Conservation (phyloP, 2,797 vertebrate species). For the Poecilia velifera region DNA sequence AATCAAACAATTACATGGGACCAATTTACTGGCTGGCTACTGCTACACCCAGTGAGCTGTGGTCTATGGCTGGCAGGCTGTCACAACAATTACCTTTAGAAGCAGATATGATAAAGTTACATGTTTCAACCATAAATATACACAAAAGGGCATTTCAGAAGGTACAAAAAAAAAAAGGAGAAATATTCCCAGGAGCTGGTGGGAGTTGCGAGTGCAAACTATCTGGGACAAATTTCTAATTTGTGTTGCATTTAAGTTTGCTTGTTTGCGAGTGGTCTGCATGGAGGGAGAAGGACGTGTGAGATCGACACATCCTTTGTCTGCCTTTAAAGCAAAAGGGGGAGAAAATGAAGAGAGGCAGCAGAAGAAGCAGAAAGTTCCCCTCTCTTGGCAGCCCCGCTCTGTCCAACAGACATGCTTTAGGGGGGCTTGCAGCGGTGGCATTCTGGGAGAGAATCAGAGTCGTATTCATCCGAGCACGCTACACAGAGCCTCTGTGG, state of each 20-base stretch:
- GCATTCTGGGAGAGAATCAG: constrained; percentile 69
- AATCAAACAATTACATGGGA: constrained; percentile 73
- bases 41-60: constrained; percentile 54
- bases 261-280: constrained; percentile 20
- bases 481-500: constrained; percentile 72
- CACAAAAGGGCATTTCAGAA: constrained; percentile 35
- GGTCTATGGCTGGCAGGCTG: constrained; percentile 28
- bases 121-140: constrained; percentile 54
- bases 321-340: constrained; percentile 38
- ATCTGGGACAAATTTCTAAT: constrained; percentile 26
- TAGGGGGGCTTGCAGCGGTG: constrained; percentile 66
- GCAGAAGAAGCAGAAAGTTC: constrained; percentile 50
- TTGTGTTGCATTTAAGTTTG: constrained; percentile 9
- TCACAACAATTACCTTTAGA: constrained; percentile 62
- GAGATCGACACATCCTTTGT: constrained; percentile 53
- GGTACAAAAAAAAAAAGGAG: constrained; percentile 19
- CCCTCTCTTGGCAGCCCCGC: constrained; percentile 55
- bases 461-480: constrained; percentile 72
- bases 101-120: constrained; percentile 64
- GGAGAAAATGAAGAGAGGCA: constrained; percentile 36
- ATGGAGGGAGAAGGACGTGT: constrained; percentile 20
- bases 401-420: constrained; percentile 61
- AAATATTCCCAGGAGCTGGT: constrained; percentile 29
- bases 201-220: constrained; percentile 14
- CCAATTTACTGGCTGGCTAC: constrained; percentile 68